Evolutionary conservation across 92 coral and sea anemone genomes (phyloP), one percentile per base, ranked within the genome.

Genomic region (Actinostola sp.): DNA sequence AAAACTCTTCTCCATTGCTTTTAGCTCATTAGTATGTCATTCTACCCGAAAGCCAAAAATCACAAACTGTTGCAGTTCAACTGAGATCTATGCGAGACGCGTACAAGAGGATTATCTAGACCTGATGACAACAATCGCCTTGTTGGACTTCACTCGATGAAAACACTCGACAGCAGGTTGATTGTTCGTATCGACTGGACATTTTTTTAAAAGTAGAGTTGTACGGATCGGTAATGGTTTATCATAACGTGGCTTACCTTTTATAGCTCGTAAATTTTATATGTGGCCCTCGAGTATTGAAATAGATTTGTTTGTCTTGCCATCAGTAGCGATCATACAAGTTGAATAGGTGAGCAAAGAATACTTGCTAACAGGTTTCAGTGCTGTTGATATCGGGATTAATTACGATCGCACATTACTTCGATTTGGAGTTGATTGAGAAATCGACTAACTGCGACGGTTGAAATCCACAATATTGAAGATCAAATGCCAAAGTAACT

Each of bases 241-340:
- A 50, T 68, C 74, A 25, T 50, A n/a, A n/a, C n/a, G n/a, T n/a
- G n/a, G 48, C 14, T 51, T 50, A 50, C 29, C 29, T 32, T n/a
- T n/a, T 12, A 9, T 8, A n/a, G n/a, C 38, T 57, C 63, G 9
- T 32, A 19, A 31, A 50, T 68, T 44, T 50, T 36, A 27, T 41
- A 42, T 8, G 51, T 14, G 16, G 16, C 61, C 54, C 49, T 68
- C 10, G 42, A 68, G 49, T 42, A 68, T 17, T 25, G 31, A 46
- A 51, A 19, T 68, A 21, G 41, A 68, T 51, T 68, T 68, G 51
- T 68, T 68, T 68, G 74, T 52, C 31, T 49, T 51, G 57, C 48
- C 49, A 50, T 51, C 61, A 32, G 34, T 17, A 19, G 43, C 49
- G 57, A 41, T 50, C 74, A 50, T 51, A 38, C 36, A n/a, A n/a